These are phyloP conservation scores for Hirtodrosophila confusa DNA, from an alignment of 2,888 invertebrate species.

Conservation along the genomic window DNA sequence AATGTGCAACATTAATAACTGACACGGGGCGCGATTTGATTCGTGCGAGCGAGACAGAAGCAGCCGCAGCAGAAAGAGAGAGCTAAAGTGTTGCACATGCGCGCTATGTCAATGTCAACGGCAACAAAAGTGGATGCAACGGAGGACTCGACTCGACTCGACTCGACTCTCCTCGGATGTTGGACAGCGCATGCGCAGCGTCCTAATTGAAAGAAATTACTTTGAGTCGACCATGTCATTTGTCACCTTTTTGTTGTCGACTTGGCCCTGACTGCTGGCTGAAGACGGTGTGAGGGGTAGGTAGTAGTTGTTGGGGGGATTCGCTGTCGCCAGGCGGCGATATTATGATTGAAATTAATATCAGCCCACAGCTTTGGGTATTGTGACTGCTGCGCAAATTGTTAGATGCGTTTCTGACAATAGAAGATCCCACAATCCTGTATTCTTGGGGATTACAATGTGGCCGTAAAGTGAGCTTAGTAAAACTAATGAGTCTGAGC, in stretches of 20 bases:
- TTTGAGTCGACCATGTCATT: constrained; percentile 80
- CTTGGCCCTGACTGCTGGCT: constrained; percentile 28
- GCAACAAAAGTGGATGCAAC: constrained; percentile 74
- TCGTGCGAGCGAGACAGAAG: constrained; percentile 61
- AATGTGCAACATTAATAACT: constrained; percentile 85
- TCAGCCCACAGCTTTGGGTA: constrained; percentile 31
- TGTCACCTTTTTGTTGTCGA: constrained; percentile 77
- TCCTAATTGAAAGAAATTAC: constrained; percentile 83
- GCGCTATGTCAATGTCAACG: constrained; percentile 82
- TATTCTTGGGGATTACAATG: constrained; percentile 26
- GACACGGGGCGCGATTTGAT: constrained; percentile 83
- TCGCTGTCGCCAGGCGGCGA: constrained; percentile 25
- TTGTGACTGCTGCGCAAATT: constrained; percentile 25
- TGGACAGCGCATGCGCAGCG: constrained; percentile 73
- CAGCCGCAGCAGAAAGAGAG: constrained; percentile 3
- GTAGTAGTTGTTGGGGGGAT: neutral
- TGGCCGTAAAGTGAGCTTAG: neutral
- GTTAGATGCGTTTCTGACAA: constrained; percentile 18
- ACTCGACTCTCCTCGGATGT: constrained; percentile 10
- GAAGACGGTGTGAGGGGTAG: neutral
- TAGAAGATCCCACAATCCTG: constrained; percentile 11
- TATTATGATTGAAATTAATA: constrained; percentile 77
- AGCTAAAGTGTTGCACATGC: constrained; percentile 51
- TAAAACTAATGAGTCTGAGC: constrained; percentile 1
- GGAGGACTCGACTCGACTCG: constrained; percentile 15